Evolutionary conservation across 2,888 invertebrate species (phyloP), one percentile per base, ranked within the genome.

Genomic region (Eupithecia subumbrata): DNA sequence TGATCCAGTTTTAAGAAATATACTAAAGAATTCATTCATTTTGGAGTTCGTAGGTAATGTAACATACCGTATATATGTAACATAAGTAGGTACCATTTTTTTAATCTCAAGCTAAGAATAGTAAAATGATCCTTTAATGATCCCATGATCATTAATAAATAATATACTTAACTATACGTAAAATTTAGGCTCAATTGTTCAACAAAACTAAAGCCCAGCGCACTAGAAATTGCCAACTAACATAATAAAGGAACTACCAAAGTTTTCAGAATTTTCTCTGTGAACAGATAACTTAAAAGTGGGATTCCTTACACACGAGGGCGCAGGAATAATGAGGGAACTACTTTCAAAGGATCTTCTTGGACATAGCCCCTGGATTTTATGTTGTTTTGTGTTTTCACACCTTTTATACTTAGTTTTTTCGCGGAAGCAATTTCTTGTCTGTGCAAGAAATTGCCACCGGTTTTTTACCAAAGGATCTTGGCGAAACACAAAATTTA

Each of bases 261-360:
- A 75, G 67, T 73, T 74, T 74, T 69, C 66, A 73, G 77, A 73
- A 71, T 72, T 73, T 75, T 75, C 77, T 70, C 22, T 48, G 18
- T 45, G 64, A 70, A 77, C 72, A 76, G 70, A 72, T 63, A 75
- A 67, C 73, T 80, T 78, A 73, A 79, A 85, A 84, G 82, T 82
- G 78, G 80, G 76, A 81, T 81, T 81, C 78, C 81, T 91, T 90
- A 88, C 92, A 91, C 91, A 83, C 84, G 91, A 90, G 84, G 83
- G 87, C 81, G 82, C 92, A 92, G 89, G 83, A 90, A 92, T 92
- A 92, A 92, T 89, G 92, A 92, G 91, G 83, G 88, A 90, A 75
- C 91, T 90, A 91, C 87, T 88, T 86, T 87, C 82, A 81, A 84
- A 83, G 80, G 79, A 74, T 81, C 64, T 45, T 45, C 73, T 78